Base-by-base conservation (phyloP, 2,113 vertebrate species). In the Pteruthius melanotis region DNA sequence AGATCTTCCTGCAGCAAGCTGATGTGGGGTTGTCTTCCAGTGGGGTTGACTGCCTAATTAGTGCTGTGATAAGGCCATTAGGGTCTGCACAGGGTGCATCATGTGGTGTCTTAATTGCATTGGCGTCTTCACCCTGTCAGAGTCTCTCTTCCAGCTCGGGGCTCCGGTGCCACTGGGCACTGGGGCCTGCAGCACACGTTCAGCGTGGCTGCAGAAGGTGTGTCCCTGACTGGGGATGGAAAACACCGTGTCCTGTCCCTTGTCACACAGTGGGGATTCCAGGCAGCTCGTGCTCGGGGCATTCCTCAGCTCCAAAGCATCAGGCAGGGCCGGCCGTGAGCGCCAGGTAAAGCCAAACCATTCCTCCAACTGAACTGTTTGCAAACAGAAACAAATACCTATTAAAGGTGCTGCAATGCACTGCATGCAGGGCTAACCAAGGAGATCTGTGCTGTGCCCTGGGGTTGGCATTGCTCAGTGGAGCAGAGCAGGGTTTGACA, bases 221-320 rank as follows among this genome's bases (percentile, higher is more conserved):
- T 6, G 11, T 65, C 52, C 72, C 16, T 7, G 7, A 0, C 49
- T 74, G 53, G 19, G 42, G 17, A 17, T 50, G 40, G 40, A 30
- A 35, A 76, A 64, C 40, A n/a, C 6, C 6, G 0, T 40, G 35
- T 68, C 71, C 28, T 56, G 54, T 10, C 61, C 27, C 1, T 33
- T 27, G 3, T 3, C 30, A 0, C n/a, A 2, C 61, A 6, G n/a
- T 4, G 5, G 57, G 30, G 71, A 35, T 23, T 11, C 39, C 60
- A 40, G 33, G 40, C 66, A 68, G 71, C 47, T 33, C 77, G 39
- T 21, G 11, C 18, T 59, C 3, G 5, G 63, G 91, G 17, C 2
- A 0, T 5, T 5, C 56, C 57, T 54, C 13, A 3, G 69, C 90
- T 37, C 11, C 24, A 64, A 10, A 81, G 61, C 17, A 39, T 3